These are phyloP conservation scores for Dryobota labecula DNA, from an alignment of 2,888 invertebrate genomes.

Conservation along the genomic window DNA sequence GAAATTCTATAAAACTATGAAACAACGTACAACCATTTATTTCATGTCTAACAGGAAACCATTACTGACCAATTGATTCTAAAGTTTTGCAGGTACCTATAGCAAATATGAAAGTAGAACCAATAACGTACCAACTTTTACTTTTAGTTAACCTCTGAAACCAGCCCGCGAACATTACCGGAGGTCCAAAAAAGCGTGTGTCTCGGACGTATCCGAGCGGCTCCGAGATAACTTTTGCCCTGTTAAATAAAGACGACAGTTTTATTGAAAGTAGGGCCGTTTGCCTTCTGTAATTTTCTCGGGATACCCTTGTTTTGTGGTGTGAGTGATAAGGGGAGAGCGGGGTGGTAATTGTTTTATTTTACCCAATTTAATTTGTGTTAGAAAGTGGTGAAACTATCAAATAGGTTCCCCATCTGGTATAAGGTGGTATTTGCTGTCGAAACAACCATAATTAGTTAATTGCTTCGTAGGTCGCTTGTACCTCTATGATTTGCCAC, in stretches of 20 bases:
- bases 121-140: constrained; percentile 16
- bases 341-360: constrained; percentile 2
- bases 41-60: background rate
- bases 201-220: constrained; percentile 70
- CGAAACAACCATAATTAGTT: background rate
- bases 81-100: background rate
- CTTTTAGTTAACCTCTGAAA: constrained; percentile 37
- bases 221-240: constrained; percentile 85
- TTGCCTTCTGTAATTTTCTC: constrained; percentile 89
- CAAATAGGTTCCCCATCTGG: background rate
- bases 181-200: constrained; percentile 65
- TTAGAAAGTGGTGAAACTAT: background rate
- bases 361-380: background rate
- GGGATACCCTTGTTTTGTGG: constrained; percentile 80
- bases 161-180: constrained; percentile 40
- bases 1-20: too few relatives aligned
- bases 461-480: background rate
- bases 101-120: background rate
- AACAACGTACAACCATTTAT: too few relatives aligned
- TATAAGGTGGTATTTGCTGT: background rate
- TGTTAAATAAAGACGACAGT: constrained; percentile 90
- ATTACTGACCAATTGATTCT: background rate
- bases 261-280: constrained; percentile 90
- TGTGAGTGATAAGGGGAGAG: constrained; percentile 53
- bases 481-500: background rate